Evolutionary conservation across 2,113 vertebrate species (phyloP).

Genomic region (Alouatta palliata): DNA sequence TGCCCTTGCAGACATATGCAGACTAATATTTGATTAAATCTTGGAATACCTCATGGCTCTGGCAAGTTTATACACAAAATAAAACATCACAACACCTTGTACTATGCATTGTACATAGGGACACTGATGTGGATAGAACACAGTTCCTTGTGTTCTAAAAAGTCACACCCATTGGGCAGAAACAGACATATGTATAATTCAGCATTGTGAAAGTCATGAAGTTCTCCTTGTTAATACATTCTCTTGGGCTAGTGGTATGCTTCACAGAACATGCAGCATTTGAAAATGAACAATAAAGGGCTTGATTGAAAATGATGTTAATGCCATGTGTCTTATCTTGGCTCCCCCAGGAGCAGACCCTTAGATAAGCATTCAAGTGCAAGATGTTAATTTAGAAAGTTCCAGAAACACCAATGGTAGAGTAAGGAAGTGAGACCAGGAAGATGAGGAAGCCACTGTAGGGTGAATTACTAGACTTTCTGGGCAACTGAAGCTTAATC

Average conservation of each 20-base stretch:
- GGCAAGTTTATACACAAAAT: not conserved
- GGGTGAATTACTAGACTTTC: not conserved
- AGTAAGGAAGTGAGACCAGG: not conserved
- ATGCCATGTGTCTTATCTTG: not conserved
- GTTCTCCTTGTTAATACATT: not conserved
- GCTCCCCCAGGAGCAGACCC: not conserved
- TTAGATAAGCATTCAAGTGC: not conserved
- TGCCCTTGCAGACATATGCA: not conserved
- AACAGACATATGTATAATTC: not conserved
- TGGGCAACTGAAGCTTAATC: not conserved
- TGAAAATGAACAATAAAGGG: not conserved
- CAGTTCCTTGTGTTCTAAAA: not conserved
- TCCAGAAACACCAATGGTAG: not conserved
- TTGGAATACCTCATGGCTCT: not conserved
- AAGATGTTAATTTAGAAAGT: constrained; percentile 15
- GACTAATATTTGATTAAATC: not conserved
- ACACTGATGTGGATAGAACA: not conserved
- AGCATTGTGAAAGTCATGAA: not conserved
- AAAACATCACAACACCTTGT: not conserved
- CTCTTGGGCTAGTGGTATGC: not conserved
- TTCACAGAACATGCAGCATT: not conserved
- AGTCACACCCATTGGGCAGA: not conserved
- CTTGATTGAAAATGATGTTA: not conserved
- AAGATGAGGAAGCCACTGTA: not conserved
- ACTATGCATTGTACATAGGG: not conserved